phyloP scores from a whole-genome alignment of 2,113 vertebrate genomes.

The Corvus cornix region DNA sequence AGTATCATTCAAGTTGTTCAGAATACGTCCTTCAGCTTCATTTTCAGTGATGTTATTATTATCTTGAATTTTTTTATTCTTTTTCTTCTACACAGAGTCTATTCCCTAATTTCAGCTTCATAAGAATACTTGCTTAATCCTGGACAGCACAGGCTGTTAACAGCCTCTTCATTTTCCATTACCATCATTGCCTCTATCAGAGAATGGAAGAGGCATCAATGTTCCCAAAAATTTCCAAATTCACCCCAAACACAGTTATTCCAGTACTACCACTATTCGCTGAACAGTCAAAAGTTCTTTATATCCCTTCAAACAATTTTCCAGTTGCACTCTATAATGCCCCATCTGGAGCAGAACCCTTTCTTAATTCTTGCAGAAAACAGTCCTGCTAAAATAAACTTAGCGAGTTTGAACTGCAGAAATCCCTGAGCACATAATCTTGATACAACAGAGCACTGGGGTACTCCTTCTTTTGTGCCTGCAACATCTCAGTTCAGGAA shows the following conservation, averaged over 20 bases:
- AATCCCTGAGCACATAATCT: neutral
- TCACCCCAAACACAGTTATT: neutral
- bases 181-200: neutral
- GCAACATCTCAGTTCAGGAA: neutral
- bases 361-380: neutral
- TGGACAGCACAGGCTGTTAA: neutral
- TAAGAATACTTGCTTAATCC: neutral
- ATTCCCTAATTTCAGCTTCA: neutral
- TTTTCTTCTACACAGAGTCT: neutral
- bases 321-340: neutral
- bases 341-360: neutral
- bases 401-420: neutral
- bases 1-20: neutral
- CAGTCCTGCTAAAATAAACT: neutral
- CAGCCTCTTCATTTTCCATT: neutral
- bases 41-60: neutral
- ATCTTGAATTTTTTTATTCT: neutral
- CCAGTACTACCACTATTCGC: neutral
- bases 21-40: neutral
- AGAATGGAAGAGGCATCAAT: neutral
- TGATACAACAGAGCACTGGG: neutral
- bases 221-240: neutral
- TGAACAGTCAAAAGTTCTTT: neutral
- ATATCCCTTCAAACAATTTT: neutral
- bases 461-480: neutral